Percentiles rank a stretch among this genome's conserved stretches.
Evolutionary conservation across 2,797 vertebrate species (phyloP).

Genomic region (Clarias laeviceps): DNA sequence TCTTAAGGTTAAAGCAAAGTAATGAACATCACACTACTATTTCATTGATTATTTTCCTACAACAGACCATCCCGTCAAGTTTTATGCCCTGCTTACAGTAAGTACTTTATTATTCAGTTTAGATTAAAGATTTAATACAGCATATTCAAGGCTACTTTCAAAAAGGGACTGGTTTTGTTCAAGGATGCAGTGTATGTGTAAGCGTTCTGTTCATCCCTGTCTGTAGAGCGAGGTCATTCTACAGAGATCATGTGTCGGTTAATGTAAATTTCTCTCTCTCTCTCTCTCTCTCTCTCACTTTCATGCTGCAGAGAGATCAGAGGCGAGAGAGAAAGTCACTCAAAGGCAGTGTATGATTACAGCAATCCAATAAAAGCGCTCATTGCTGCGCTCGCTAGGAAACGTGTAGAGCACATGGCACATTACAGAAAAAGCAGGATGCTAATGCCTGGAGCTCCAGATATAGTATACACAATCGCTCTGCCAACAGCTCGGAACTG

Average conservation of each 20-base stretch:
- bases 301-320: constrained; percentile 15
- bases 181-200: neutral
- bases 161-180: neutral
- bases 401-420: constrained; percentile 43
- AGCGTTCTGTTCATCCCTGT: neutral
- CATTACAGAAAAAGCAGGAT: constrained; percentile 50
- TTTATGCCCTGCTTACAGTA: neutral
- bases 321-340: constrained; percentile 34
- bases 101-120: neutral
- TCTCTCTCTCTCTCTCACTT: constrained; percentile 3
- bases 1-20: neutral
- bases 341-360: constrained; percentile 51
- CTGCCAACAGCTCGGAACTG: constrained; percentile 44
- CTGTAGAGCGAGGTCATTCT: constrained; percentile 48
- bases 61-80: neutral
- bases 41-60: neutral
- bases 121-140: neutral
- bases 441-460: constrained; percentile 51
- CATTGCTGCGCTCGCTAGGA: constrained; percentile 51
- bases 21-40: neutral
- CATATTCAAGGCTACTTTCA: neutral
- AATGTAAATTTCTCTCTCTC: constrained; percentile 33
- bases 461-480: constrained; percentile 43
- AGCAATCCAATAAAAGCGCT: constrained; percentile 58
- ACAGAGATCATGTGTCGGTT: constrained; percentile 47